Evolutionary conservation across 2,888 invertebrate genomes (phyloP), one percentile per base, ranked within the genome.

Genomic region (Vandiemenella viatica): DNA sequence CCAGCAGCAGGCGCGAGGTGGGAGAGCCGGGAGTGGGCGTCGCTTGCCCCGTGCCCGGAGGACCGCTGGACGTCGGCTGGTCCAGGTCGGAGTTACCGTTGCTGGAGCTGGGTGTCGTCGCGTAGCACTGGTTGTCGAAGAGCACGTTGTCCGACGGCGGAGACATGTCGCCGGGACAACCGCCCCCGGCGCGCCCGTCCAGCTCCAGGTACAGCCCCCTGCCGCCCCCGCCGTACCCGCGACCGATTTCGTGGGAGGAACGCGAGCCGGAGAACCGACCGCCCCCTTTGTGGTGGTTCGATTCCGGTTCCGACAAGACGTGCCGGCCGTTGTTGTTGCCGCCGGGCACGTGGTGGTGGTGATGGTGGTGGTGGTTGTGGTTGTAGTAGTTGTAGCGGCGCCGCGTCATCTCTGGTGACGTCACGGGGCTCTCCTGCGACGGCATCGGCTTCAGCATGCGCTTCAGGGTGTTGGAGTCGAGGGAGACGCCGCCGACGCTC

Each of bases 91-190:
- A 88, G 70, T 89, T 89, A 49, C 90, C 90, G 62, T 90, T 90
- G 63, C 90, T 90, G 46, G 91, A 90, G 61, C 90, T 90, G 15
- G 92, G 91, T 37, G 91, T 91, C 40, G 91, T 91, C 23, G 91
- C 91, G 69, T 92, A 91, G 71, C 91, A 91, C 66, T 89, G 89
- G 72, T 91, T 90, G 75, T 92, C 91, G 67, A 91, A 91, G 72
- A 89, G 84, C 55, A 88, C 88, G 68, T 89, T 88, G 69, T 92
- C 91, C 45, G 91, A 91, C 4, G 91, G 89, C 47, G 91, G 91
- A 1, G 90, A 90, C 56, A 74, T 69, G 59, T 76, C 77, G 49
- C 76, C 65, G 62, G 79, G 78, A 1, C 82, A 72, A 63, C 67
- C 64, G 55, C 70, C 69, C 49, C 68, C 68, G 48, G 76, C 64